Conservation (phyloP, 1,140 invertebrate species). For the Formica selysi region DNA sequence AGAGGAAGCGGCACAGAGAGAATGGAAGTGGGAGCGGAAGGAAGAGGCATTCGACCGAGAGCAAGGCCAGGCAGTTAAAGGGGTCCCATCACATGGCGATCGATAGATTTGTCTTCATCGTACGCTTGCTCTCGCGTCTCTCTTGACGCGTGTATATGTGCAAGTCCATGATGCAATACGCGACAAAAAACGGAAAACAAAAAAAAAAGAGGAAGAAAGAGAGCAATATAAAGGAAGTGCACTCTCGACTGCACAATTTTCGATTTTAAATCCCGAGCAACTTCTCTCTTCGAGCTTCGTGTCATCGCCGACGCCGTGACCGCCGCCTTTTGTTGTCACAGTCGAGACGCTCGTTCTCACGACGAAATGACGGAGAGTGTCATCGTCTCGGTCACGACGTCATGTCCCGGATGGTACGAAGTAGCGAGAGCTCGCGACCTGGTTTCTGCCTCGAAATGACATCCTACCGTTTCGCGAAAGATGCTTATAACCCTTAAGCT, state of each 20-base stretch:
- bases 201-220: background rate
- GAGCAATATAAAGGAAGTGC: slow-evolving; percentile 33
- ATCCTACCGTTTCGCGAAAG: background rate
- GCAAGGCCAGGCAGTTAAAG: slow-evolving; percentile 53
- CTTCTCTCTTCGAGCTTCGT: slow-evolving; percentile 32
- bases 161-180: background rate
- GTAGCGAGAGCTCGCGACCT: slow-evolving; percentile 29
- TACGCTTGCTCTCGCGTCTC: slow-evolving; percentile 57
- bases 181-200: background rate
- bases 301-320: background rate
- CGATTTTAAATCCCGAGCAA: slow-evolving; percentile 67
- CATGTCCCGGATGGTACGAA: slow-evolving; percentile 25
- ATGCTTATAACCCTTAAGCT: background rate
- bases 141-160: slow-evolving; percentile 30
- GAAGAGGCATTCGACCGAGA: slow-evolving; percentile 44
- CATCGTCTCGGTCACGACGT: background rate
- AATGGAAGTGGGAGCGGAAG: background rate
- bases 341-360: slow-evolving; percentile 49
- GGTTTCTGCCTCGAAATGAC: background rate
- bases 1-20: background rate
- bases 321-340: slow-evolving; percentile 31
- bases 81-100: slow-evolving; percentile 54
- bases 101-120: slow-evolving; percentile 67
- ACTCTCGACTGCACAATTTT: slow-evolving; percentile 58
- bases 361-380: slow-evolving; percentile 4